Evolutionary conservation across 2,888 invertebrate genomes (phyloP).

Genomic region (Cyrtodaria siliqua): DNA sequence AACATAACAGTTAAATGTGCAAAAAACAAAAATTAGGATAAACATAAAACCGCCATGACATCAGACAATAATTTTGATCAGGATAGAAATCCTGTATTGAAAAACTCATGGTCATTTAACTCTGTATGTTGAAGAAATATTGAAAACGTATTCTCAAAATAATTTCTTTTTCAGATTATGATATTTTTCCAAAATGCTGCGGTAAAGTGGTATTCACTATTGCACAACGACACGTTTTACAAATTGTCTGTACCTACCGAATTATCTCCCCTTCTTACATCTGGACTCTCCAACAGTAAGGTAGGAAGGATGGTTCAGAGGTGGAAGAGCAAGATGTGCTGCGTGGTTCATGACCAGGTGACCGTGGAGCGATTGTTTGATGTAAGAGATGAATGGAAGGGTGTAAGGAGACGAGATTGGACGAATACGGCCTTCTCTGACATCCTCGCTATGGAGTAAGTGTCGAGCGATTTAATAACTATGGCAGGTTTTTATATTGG

Average conservation of each 20-base stretch:
- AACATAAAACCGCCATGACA: no score
- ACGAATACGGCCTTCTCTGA: no score
- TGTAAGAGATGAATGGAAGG: no score
- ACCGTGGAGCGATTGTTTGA: slow-evolving; percentile 11
- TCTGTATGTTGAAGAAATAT: background rate
- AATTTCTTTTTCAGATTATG: slow-evolving; percentile 24
- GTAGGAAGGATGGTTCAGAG: slow-evolving; percentile 49
- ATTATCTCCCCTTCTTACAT: slow-evolving; percentile 25
- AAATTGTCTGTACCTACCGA: slow-evolving; percentile 25
- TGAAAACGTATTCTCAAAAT: slow-evolving; percentile 1
- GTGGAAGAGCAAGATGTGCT: slow-evolving; percentile 29
- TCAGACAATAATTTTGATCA: background rate
- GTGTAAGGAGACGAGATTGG: no score
- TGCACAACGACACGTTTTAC: slow-evolving; percentile 47
- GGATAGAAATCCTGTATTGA: no score
- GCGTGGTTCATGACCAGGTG: slow-evolving; percentile 18
- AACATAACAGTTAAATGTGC: no score
- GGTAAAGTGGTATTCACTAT: slow-evolving; percentile 50
- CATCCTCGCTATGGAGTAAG: no score
- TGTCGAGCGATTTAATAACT: no score
- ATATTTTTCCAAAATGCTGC: slow-evolving; percentile 30
- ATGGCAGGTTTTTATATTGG: no score
- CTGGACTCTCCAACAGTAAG: slow-evolving; percentile 21
- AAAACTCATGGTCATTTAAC: no score
- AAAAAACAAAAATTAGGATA: no score